Evolutionary conservation across 2,888 invertebrate species (phyloP), one percentile per base, ranked within the genome.

Genomic region (Cryptus armator): DNA sequence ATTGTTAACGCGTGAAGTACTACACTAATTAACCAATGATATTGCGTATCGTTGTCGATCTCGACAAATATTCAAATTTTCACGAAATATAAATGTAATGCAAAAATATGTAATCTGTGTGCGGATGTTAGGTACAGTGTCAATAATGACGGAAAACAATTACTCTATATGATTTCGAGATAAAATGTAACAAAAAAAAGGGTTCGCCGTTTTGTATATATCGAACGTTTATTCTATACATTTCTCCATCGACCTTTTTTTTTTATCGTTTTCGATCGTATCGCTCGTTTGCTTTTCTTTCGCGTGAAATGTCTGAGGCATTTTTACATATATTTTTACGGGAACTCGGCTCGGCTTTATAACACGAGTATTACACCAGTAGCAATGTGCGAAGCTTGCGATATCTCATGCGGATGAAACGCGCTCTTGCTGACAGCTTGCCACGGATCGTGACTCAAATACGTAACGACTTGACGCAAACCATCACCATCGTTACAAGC

Each of bases 381-480:
- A 37, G 37, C 43, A 66, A 66, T 43, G 56, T 46, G 64, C 19
- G 51, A 14, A 48, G 37, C 16, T 66, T 64, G 75, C 53, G 19
- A 66, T 76, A 66, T 53, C 37, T 76, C 76, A 53, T 43, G 19
- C 51, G 51, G 66, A 51, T 76, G 24, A 66, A 66, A 43, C 62
- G 59, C 62, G 29, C 9, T 16, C 66, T 53, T 44, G 19, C 77
- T 46, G 71, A 72, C 43, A 56, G 71, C 14, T 56, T 72, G 43
- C 56, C 56, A 19, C 19, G 71, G 76, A 51, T 66, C 76, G 76
- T 76, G 76, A 66, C 51, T 66, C 43, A 76, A 76, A 76, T 66
- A 66, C 48, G 66, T 48, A 75, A 75, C 75, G 75, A 51, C 16
- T 12, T 19, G 75, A 51, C 46, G 37, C 32, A 16, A 32, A 71